Base-by-base conservation (phyloP, 2,113 vertebrate species). In the Bambusicola thoracicus region DNA sequence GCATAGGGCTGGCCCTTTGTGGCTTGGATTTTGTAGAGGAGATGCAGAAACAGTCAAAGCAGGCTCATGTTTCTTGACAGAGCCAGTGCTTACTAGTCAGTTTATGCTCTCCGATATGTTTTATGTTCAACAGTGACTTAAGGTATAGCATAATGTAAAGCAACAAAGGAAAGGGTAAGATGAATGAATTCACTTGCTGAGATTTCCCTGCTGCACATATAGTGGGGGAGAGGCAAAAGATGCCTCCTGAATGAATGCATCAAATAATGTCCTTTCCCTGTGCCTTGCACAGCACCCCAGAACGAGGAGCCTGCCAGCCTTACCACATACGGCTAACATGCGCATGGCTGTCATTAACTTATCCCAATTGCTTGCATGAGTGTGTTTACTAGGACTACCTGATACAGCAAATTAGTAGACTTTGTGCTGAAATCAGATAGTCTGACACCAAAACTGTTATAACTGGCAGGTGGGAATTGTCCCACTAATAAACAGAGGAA, bases 281-380 rank as follows among this genome's bases (percentile, higher is more conserved):
- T 53, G 1, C 12, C 0, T 0, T 10, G 43, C n/a, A 25, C 58
- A 72, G 2, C 13, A 24, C 17, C 22, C 29, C 1, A 1, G 43
- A 16, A 5, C 1, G 0, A 5, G 14, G 44, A 75, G 6, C 16
- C 40, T 51, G 46, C 22, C 18, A n/a, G 30, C 24, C 19, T 6
- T 1, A 2, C 51, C 2, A 0, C 16, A 17, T 27, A 6, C 1
- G 0, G 34, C 40, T 4, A 2, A 11, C 13, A 10, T 2, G 0
- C 15, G 5, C 11, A 16, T 22, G 8, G 19, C 48, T 80, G 10
- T 29, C 51, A 63, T 73, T 41, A 55, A 29, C 19, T 16, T n/a
- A 5, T 51, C n/a, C 20, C 40, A 16, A 11, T 89, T 53, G 8
- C 13, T 10, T 43, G 6, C 0, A 0, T 13, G 0, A 59, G 5